phyloP scores from a whole-genome alignment of 2,797 vertebrate species.

The Erethizon dorsatum region DNA sequence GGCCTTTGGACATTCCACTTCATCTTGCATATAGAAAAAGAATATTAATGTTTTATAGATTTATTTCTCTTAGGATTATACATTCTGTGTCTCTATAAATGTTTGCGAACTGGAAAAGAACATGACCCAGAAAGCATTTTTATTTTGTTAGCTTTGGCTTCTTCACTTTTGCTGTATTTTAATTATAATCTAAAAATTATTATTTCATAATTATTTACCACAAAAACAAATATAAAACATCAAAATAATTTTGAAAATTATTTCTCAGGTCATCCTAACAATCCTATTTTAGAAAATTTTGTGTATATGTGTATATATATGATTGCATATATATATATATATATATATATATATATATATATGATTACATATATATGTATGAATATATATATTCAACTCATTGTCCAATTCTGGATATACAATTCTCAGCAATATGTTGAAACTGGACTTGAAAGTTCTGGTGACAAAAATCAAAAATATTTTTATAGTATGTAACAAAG shows the following conservation, averaged over 20 bases:
- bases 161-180: neutral
- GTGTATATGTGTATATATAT: neutral
- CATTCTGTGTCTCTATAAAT: neutral
- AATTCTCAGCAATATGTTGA: neutral
- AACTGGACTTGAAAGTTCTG: neutral
- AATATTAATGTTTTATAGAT: neutral
- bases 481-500: neutral
- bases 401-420: neutral
- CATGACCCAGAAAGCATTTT: neutral
- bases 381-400: neutral
- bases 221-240: neutral
- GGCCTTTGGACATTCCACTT: neutral
- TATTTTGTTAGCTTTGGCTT: neutral
- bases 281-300: neutral
- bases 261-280: neutral
- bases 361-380: no score
- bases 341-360: neutral
- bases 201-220: neutral
- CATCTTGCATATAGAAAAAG: neutral
- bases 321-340: no score
- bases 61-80: neutral
- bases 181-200: neutral
- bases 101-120: neutral
- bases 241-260: constrained; percentile 45
- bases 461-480: neutral